Evolutionary conservation across 2,888 invertebrate species (phyloP).

Genomic region (Tetramorium bicarinatum): DNA sequence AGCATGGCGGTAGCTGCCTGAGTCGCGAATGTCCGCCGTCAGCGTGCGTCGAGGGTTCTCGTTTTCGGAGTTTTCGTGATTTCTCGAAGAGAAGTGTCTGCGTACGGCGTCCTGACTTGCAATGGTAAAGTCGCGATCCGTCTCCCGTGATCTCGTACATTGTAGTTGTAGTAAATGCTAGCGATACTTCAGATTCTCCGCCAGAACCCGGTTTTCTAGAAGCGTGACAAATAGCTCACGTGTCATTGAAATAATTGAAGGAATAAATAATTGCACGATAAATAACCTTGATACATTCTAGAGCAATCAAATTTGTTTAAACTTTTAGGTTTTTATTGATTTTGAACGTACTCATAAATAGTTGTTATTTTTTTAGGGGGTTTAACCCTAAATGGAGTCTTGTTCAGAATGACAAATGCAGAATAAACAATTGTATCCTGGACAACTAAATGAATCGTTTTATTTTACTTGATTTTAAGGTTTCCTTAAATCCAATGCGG

Average conservation of each 20-base stretch:
- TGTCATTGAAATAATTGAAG: slow-evolving; percentile 64
- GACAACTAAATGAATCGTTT: neutral
- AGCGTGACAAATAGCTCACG: slow-evolving; percentile 81
- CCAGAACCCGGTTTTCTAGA: slow-evolving; percentile 52
- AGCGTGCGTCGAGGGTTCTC: slow-evolving; percentile 45
- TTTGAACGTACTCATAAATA: neutral
- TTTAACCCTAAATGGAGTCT: too few species aligned
- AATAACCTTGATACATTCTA: neutral
- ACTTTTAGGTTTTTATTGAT: neutral
- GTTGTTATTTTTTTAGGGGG: too few species aligned
- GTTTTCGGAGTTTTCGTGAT: slow-evolving; percentile 42
- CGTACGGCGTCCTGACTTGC: slow-evolving; percentile 36
- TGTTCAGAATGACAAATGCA: neutral
- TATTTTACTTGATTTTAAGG: slow-evolving; percentile 87
- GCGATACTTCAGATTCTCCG: neutral
- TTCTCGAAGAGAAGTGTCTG: slow-evolving; percentile 20
- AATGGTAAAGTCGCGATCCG: slow-evolving; percentile 64
- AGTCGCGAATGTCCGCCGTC: slow-evolving; percentile 16
- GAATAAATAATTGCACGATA: neutral
- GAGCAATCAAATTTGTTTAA: neutral
- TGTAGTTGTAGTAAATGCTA: slow-evolving; percentile 18
- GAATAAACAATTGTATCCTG: neutral
- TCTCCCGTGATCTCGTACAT: slow-evolving; percentile 2
- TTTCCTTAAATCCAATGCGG: slow-evolving; percentile 96
- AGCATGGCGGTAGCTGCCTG: neutral